Conservation (phyloP, 2,888 invertebrate species). For the Apamea sordens region DNA sequence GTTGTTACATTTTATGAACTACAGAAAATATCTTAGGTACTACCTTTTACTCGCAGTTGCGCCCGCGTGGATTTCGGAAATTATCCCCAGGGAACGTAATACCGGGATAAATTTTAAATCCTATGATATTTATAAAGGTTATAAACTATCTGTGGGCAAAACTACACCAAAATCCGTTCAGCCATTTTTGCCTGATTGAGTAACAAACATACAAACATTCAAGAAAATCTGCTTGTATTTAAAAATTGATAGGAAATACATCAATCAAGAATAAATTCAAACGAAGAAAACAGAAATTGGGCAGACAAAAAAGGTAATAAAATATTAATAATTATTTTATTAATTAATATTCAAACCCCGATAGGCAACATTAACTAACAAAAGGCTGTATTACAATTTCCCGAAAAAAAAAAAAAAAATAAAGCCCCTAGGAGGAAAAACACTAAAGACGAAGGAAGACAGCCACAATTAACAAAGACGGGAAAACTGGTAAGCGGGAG, state of each 20-base stretch:
- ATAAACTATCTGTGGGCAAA: too few relatives aligned
- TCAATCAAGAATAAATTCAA: background rate
- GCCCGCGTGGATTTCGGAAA: too few relatives aligned
- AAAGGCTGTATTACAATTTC: conserved; percentile 38
- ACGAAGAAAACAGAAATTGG: background rate
- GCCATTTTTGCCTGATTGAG: too few relatives aligned
- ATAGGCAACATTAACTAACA: conserved; percentile 4
- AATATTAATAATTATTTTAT: background rate
- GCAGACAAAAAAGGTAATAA: background rate
- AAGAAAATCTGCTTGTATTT: too few relatives aligned
- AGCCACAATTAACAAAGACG: conserved; percentile 74
- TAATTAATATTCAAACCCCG: conserved; percentile 26
- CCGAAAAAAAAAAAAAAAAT: conserved; percentile 30
- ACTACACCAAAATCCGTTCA: too few relatives aligned
- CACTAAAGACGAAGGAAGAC: conserved; percentile 71
- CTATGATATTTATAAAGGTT: too few relatives aligned
- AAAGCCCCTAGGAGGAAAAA: conserved; percentile 57
- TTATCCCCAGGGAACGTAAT: too few relatives aligned
- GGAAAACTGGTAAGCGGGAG: conserved; percentile 69
- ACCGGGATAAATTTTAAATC: too few relatives aligned
- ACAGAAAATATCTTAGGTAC: background rate
- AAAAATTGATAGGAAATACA: too few relatives aligned
- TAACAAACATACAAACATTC: too few relatives aligned
- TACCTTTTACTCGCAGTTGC: too few relatives aligned
- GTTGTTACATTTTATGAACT: background rate